These are phyloP conservation scores for Torymus texanus DNA, from an alignment of 2,888 invertebrate genomes.

Conservation along the genomic window DNA sequence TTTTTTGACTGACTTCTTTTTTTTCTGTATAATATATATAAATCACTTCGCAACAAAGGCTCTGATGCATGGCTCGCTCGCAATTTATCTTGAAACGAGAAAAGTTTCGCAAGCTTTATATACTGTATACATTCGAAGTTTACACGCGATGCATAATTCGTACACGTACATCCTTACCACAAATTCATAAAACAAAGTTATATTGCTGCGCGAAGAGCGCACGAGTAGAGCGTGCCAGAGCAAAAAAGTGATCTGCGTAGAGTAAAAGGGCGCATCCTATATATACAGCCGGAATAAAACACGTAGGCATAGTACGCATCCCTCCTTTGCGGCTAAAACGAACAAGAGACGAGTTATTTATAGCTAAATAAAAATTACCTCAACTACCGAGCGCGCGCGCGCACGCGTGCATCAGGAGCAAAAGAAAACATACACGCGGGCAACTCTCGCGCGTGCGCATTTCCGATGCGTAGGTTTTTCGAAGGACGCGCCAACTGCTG, in stretches of 20 bases:
- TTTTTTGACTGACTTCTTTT: no score
- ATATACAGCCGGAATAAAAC: no score
- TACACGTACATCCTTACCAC: not conserved
- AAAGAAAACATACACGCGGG: no score
- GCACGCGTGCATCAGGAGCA: constrained; percentile 2
- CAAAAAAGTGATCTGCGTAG: no score
- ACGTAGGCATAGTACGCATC: not conserved
- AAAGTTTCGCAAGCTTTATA: no score
- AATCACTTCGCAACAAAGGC: no score
- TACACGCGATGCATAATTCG: not conserved
- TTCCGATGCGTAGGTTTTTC: constrained; percentile 39
- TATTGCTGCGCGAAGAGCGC: not conserved
- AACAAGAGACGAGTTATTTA: constrained; percentile 32
- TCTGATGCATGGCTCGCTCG: no score
- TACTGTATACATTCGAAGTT: no score
- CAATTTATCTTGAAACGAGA: no score
- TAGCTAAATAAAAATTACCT: constrained; percentile 36
- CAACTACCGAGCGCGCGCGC: not conserved
- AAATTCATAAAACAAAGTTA: constrained; percentile 5
- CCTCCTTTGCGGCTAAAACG: not conserved
- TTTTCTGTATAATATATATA: no score
- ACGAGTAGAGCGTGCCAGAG: not conserved
- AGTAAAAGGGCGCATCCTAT: no score
- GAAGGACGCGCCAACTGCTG: constrained; percentile 29
- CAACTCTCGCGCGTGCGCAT: constrained; percentile 2